Percentiles rank a stretch among this genome's conserved stretches.
These are phyloP conservation scores for Hermodice carunculata DNA, from an alignment of 2,888 invertebrate genomes.

Conservation along the genomic window DNA sequence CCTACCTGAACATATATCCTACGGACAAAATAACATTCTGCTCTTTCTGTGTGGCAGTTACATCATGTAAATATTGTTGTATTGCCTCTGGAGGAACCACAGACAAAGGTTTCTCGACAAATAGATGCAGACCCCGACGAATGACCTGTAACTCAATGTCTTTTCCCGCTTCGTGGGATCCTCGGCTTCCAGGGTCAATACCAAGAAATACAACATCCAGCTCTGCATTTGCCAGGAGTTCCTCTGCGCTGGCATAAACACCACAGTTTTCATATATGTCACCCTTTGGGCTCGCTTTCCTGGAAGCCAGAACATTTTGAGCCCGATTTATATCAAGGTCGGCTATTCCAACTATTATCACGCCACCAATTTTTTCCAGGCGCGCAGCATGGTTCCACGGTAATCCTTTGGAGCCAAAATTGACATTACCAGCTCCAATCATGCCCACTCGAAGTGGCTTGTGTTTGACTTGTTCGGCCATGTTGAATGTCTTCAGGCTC, in stretches of 20 bases:
- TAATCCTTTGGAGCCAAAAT: slow-evolving; percentile 29
- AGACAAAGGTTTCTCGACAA: slow-evolving; percentile 32
- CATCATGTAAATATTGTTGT: slow-evolving; percentile 1
- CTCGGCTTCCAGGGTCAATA: slow-evolving; percentile 23
- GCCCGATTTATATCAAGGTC: slow-evolving; percentile 13
- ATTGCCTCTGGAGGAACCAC: slow-evolving; percentile 5
- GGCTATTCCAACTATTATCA: slow-evolving; percentile 24
- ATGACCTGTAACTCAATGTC: slow-evolving; percentile 23
- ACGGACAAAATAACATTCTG: slow-evolving; percentile 13
- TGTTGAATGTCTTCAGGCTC: no score
- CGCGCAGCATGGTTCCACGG: slow-evolving; percentile 30
- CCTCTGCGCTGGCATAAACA: slow-evolving; percentile 14
- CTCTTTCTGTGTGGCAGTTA: not conserved
- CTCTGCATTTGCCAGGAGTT: slow-evolving; percentile 3
- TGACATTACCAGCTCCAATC: slow-evolving; percentile 27
- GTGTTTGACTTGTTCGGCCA: no score
- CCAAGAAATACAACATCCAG: slow-evolving; percentile 23
- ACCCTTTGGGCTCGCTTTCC: not conserved
- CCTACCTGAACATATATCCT: slow-evolving; percentile 36
- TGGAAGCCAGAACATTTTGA: not conserved
- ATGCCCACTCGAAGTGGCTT: no score
- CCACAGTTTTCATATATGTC: slow-evolving; percentile 15
- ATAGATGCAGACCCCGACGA: slow-evolving; percentile 17
- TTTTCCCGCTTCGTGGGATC: slow-evolving; percentile 8
- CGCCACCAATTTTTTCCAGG: slow-evolving; percentile 19